phyloP scores from a whole-genome alignment of 2,888 invertebrate genomes.

The Terebella lapidaria region DNA sequence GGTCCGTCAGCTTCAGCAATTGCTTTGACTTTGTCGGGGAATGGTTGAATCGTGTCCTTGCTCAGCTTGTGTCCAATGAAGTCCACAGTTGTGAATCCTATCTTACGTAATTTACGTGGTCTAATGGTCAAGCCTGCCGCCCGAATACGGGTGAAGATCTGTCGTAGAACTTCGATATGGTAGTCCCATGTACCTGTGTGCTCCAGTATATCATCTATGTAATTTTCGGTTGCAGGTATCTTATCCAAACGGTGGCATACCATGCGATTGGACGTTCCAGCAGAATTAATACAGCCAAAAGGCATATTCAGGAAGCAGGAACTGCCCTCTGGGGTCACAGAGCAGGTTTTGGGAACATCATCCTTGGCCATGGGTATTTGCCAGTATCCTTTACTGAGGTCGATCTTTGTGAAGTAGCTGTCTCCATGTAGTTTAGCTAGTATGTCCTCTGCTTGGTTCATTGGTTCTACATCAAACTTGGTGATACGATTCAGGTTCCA shows the following conservation, averaged over 20 bases:
- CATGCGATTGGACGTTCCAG: not conserved
- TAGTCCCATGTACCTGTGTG: not conserved
- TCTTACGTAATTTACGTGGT: not conserved
- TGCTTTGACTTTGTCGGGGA: not conserved
- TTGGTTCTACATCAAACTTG: too few species aligned
- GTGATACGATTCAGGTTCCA: too few species aligned
- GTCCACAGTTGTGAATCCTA: not conserved
- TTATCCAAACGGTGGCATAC: not conserved
- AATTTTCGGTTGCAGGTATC: not conserved
- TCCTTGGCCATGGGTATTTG: too few species aligned
- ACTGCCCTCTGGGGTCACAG: not conserved
- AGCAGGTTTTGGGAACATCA: too few species aligned
- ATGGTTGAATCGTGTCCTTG: not conserved
- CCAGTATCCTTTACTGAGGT: too few species aligned
- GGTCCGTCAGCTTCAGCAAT: not conserved
- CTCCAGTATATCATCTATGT: not conserved
- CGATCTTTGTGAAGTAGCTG: too few species aligned
- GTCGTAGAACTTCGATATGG: not conserved
- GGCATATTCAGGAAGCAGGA: not conserved
- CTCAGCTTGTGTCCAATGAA: not conserved
- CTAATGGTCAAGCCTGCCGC: not conserved
- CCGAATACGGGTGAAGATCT: not conserved
- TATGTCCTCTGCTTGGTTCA: too few species aligned
- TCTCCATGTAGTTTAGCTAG: too few species aligned
- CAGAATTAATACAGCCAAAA: not conserved